phyloP scores from a whole-genome alignment of 2,888 invertebrate genomes.

The Holacanthella duospinosa region DNA sequence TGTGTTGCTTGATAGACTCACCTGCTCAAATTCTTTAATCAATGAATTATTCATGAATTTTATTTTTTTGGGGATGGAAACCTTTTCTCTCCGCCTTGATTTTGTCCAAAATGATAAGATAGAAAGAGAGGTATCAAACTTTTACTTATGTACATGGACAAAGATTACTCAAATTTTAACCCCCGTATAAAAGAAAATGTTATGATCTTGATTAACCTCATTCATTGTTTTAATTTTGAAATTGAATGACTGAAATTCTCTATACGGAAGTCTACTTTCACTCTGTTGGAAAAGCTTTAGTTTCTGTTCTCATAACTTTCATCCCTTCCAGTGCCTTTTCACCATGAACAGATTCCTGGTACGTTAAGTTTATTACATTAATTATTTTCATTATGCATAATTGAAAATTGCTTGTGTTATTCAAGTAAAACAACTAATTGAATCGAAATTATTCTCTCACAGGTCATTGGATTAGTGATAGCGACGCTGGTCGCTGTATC shows the following conservation, averaged over 20 bases:
- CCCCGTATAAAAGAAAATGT: background rate
- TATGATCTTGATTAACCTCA: background rate
- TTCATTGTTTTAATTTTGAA: background rate
- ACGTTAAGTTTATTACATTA: background rate
- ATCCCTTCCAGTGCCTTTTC: background rate
- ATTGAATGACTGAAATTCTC: constrained; percentile 1
- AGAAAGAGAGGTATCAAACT: background rate
- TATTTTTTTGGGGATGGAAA: background rate
- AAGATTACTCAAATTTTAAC: too few relatives aligned
- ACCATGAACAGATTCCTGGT: background rate
- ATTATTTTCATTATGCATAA: background rate
- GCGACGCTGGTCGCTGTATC: background rate
- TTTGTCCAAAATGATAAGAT: background rate
- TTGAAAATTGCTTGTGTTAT: too few relatives aligned
- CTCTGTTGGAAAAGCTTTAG: background rate
- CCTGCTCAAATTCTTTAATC: background rate
- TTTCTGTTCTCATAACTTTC: background rate
- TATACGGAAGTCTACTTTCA: background rate
- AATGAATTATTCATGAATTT: background rate
- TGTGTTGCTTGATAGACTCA: too few relatives aligned
- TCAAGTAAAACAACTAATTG: too few relatives aligned
- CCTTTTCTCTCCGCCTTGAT: background rate
- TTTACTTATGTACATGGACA: too few relatives aligned
- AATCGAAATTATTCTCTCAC: too few relatives aligned
- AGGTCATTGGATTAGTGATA: background rate